Percentiles rank a stretch among this genome's conserved stretches.
phyloP scores from a whole-genome alignment of 2,113 vertebrate species.

The Piaya cayana region DNA sequence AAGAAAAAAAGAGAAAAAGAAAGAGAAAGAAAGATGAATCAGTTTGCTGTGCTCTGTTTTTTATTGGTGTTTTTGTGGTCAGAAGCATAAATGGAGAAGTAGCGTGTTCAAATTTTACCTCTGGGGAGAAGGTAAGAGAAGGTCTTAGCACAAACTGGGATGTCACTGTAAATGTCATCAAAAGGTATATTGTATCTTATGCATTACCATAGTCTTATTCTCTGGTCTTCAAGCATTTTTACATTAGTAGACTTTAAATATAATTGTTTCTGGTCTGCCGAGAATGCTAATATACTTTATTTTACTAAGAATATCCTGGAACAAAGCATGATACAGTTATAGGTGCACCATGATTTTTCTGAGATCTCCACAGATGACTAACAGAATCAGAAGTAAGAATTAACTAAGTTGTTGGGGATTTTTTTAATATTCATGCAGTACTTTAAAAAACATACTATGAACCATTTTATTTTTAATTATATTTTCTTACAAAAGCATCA shows the following conservation, averaged over 20 bases:
- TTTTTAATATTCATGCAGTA: background rate
- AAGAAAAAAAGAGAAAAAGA: background rate
- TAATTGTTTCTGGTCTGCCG: background rate
- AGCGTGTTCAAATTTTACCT: background rate
- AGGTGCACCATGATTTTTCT: background rate
- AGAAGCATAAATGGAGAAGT: background rate
- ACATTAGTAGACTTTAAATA: background rate
- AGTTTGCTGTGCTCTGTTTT: too few relatives aligned
- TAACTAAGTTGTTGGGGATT: background rate
- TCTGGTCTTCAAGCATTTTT: background rate
- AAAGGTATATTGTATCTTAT: background rate
- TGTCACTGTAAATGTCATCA: background rate
- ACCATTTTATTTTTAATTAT: background rate
- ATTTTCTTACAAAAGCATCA: background rate
- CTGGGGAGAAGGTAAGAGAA: background rate
- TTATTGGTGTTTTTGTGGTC: too few relatives aligned
- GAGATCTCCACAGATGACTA: background rate
- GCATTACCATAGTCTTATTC: background rate
- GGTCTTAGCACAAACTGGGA: background rate
- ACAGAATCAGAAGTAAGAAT: background rate
- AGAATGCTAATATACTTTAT: background rate
- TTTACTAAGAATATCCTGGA: background rate
- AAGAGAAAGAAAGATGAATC: too few relatives aligned
- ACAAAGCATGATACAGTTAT: background rate
- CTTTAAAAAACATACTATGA: fast-evolving